Conservation (phyloP, 2,797 vertebrate genomes). For the Pagetopsis macropterus region DNA sequence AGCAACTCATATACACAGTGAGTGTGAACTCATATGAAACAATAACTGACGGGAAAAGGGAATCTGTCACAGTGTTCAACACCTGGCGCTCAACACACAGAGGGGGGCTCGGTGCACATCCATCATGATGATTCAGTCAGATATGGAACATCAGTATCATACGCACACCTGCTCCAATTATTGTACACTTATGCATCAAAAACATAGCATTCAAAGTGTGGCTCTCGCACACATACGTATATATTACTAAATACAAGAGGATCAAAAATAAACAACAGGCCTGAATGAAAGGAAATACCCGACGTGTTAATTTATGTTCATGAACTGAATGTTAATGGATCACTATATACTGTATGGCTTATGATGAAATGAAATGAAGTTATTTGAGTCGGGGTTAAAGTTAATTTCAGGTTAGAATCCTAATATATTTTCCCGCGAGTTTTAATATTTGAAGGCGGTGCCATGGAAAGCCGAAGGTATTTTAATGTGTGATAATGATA, state of each 20-base stretch:
- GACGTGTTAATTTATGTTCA: conserved; percentile 30
- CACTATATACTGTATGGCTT: too few relatives aligned
- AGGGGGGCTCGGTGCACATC: conserved; percentile 48
- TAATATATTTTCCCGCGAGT: neutral
- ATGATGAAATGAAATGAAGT: too few relatives aligned
- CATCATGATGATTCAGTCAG: conserved; percentile 48
- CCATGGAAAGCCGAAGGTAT: neutral
- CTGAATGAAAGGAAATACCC: conserved; percentile 28
- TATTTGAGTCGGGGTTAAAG: too few relatives aligned
- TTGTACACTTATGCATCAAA: conserved; percentile 43
- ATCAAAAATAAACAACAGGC: conserved; percentile 21
- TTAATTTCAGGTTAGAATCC: neutral
- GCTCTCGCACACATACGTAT: conserved; percentile 33
- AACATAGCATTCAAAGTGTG: conserved; percentile 52
- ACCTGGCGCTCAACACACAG: conserved; percentile 59
- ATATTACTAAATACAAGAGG: conserved; percentile 57
- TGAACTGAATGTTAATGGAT: conserved; percentile 13
- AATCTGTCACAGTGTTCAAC: conserved; percentile 43
- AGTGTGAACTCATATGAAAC: conserved; percentile 58
- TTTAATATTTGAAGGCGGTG: conserved; percentile 11
- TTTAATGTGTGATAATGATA: neutral
- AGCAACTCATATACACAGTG: conserved; percentile 68
- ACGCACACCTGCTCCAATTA: conserved; percentile 42
- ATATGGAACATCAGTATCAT: conserved; percentile 57
- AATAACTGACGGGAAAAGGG: conserved; percentile 56